Percentiles rank a stretch among this genome's conserved stretches.
Conservation (phyloP, 2,888 invertebrate species). For the Rutpela maculata region DNA sequence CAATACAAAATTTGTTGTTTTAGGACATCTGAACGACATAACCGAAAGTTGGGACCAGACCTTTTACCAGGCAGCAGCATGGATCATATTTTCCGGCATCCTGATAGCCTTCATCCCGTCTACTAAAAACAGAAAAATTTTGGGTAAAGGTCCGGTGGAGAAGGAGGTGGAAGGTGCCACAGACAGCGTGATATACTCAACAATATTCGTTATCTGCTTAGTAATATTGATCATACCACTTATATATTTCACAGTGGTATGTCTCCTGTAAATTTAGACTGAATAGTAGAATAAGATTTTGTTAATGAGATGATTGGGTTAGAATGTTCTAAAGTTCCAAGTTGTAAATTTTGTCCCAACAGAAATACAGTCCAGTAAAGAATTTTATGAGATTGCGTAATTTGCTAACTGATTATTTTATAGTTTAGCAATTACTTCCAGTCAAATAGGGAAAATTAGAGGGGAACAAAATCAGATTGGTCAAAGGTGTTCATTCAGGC, state of each 20-base stretch:
- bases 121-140: slow-evolving; percentile 81
- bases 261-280: slow-evolving; percentile 32
- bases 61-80: slow-evolving; percentile 87
- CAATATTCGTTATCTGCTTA: slow-evolving; percentile 44
- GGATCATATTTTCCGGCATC: slow-evolving; percentile 87
- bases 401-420: too few relatives aligned
- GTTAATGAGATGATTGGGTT: neutral
- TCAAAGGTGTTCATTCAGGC: too few relatives aligned
- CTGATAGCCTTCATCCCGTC: slow-evolving; percentile 81
- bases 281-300: neutral
- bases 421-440: too few relatives aligned
- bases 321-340: neutral
- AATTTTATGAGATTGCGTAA: too few relatives aligned
- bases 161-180: slow-evolving; percentile 71
- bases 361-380: too few relatives aligned
- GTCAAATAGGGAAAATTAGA: too few relatives aligned
- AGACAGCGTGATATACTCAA: slow-evolving; percentile 50
- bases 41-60: slow-evolving; percentile 86
- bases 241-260: slow-evolving; percentile 54
- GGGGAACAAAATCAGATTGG: too few relatives aligned
- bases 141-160: slow-evolving; percentile 76
- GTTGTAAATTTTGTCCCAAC: too few relatives aligned
- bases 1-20: slow-evolving; percentile 50
- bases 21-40: slow-evolving; percentile 79
- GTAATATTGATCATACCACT: slow-evolving; percentile 47